Base-by-base conservation (phyloP, 2,113 vertebrate species). In the Verasper variegatus region DNA sequence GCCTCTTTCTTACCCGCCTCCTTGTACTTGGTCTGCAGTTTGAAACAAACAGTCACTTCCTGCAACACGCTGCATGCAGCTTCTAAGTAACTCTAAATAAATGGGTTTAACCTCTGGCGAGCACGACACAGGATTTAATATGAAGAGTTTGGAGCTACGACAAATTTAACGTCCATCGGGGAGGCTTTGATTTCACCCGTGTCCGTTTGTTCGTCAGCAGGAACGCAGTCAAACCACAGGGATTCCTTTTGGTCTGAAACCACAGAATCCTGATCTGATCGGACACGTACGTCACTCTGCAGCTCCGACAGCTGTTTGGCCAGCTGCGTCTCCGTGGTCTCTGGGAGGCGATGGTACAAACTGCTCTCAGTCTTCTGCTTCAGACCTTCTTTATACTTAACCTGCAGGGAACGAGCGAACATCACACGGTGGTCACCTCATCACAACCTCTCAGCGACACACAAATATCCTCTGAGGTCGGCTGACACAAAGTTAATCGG, bases 11-110 rank as follows among this genome's bases (percentile, higher is more conserved):
- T 86, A 11, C 88, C 79, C 0, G 73, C 93, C 72, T 93, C 94
- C 92, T 96, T 97, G 81, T 98, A 98, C 78, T 95, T 97, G 42
- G 79, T 89, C 97, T 98, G 63, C 3, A 13, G 59, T 12, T 61
- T 17, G 58, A 27, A 35, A 59, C 14, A 7, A 31, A 31, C 56
- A 35, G 15, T 52, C 51, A 52, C 51, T 93, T 49, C 14, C 14
- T 49, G 45, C 42, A 45, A 13, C 42, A 14, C 42, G 10, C 12
- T 14, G 3, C 42, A 45, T 14, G 42, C 45, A 15, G 45, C 45
- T 47, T 47, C 14, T 14, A 47, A 42, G 37, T 40, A 9, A 40
- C 8, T 40, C 37, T 40, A 11, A 11, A 40, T 1, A 40, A 40
- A 40, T 40, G 37, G 37, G 40, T 42, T 42, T 42, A 12, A 42